Evolutionary conservation across 2,888 invertebrate species (phyloP).

Genomic region (Melipona bicolor): DNA sequence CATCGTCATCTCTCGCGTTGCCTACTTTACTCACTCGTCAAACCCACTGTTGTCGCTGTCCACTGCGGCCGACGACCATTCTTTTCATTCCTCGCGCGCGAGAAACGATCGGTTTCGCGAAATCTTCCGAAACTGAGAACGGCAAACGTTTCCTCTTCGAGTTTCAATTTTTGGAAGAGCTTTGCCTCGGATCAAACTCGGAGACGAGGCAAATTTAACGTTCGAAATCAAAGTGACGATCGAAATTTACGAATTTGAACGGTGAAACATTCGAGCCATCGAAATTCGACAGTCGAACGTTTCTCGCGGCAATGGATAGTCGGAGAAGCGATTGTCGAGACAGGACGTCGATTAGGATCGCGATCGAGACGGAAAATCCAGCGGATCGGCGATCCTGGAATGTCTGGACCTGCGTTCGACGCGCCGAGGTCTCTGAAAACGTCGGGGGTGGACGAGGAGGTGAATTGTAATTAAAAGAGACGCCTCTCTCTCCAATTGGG

Average conservation of each 20-base stretch:
- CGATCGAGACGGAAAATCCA: slow-evolving; percentile 16
- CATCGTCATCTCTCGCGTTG: slow-evolving; percentile 59
- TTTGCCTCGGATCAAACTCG: neutral
- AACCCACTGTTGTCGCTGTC: neutral
- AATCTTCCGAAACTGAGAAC: no score
- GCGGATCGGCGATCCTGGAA: neutral
- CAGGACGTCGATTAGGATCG: slow-evolving; percentile 4
- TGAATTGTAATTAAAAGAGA: slow-evolving; percentile 41
- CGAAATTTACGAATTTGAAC: neutral
- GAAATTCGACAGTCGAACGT: slow-evolving; percentile 14
- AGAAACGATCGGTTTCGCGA: slow-evolving; percentile 18
- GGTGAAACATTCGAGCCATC: neutral
- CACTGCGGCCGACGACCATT: neutral
- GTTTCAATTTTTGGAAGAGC: no score
- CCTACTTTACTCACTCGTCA: slow-evolving; percentile 1
- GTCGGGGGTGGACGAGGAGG: neutral
- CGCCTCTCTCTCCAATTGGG: neutral
- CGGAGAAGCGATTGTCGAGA: slow-evolving; percentile 8
- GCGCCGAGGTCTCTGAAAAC: neutral
- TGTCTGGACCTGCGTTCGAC: neutral
- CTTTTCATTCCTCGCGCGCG: slow-evolving; percentile 12
- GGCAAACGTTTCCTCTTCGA: no score
- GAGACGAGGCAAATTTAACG: no score
- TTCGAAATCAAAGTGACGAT: neutral
- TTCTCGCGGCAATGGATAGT: slow-evolving; percentile 12